Base-by-base conservation (phyloP, 1,140 invertebrate species). In the Sycobia sp. region DNA sequence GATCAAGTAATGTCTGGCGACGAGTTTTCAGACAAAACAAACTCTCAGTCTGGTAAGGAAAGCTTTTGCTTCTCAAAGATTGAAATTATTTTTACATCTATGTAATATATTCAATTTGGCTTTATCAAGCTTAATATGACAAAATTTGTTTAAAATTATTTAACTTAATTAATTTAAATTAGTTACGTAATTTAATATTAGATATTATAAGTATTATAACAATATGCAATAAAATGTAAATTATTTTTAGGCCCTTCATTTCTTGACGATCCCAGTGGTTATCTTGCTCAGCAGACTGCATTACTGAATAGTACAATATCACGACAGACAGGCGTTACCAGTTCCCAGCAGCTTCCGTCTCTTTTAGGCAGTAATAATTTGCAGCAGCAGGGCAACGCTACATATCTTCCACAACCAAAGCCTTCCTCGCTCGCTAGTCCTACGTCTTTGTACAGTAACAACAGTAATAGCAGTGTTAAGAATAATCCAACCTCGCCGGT, bases 231-330 rank as follows among this genome's bases (percentile, higher is more conserved):
- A 58, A 58, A 58, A 58, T 49, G 43, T 36, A 47, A 56, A 57
- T 51, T 51, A 49, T 39, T 32, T 10, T 8, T 27, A 65, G 82
- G 82, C 62, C 89, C 88, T 1, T 90, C 89, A 36, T 95, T 95
- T 71, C 88, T 95, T 82, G 93, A 95, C 67, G 93, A 96, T 78
- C 92, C 93, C 0, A 93, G 89, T 73, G 93, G 91, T 4, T 95
- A 94, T 81, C 79, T 95, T 56, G 90, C 91, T 5, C 92, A 94
- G 71, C 92, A 94, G 73, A 94, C 92, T 1, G 90, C 90, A 25
- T 72, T 94, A 59, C 71, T 95, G 25, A 93, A 94, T 68, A 93
- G 87, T 72, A 92, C 91, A 10, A 93, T 93, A 76, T 90, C 89
- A 20, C 83, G 88, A 67, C 89, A 91, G 79, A 89, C 89, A 4